These are phyloP conservation scores for Megalurothrips usitatus DNA, from an alignment of 2,888 invertebrate genomes.

Conservation along the genomic window DNA sequence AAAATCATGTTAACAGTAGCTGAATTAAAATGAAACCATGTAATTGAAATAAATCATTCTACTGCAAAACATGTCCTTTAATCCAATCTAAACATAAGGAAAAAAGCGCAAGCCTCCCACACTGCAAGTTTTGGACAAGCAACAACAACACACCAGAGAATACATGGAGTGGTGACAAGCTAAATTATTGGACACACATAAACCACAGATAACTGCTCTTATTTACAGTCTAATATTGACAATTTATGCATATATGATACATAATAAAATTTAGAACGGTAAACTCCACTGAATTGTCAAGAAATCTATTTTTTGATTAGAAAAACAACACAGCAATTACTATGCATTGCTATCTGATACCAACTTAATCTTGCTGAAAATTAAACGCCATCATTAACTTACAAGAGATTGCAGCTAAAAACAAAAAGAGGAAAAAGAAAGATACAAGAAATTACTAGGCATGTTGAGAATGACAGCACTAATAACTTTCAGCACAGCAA, in stretches of 20 bases:
- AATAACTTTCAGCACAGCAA: background rate
- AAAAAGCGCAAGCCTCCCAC: background rate
- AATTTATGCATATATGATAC: conserved; percentile 15
- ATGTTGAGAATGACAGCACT: background rate
- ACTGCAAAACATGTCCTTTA: background rate
- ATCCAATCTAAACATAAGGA: background rate
- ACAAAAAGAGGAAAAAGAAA: background rate
- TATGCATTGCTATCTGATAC: no score
- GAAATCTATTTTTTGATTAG: conserved; percentile 6
- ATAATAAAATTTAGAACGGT: background rate
- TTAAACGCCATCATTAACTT: background rate
- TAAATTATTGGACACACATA: background rate
- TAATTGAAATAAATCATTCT: background rate
- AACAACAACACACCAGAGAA: background rate
- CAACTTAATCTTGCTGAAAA: no score
- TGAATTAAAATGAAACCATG: background rate
- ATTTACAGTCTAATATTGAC: background rate
- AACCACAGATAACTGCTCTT: background rate
- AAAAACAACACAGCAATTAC: background rate
- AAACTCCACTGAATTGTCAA: background rate
- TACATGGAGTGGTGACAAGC: background rate
- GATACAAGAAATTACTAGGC: background rate
- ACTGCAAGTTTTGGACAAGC: background rate
- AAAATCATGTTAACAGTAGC: background rate
- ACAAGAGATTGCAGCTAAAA: background rate